These are phyloP conservation scores for Aldrovandia affinis DNA, from an alignment of 2,797 vertebrate genomes.

Conservation along the genomic window DNA sequence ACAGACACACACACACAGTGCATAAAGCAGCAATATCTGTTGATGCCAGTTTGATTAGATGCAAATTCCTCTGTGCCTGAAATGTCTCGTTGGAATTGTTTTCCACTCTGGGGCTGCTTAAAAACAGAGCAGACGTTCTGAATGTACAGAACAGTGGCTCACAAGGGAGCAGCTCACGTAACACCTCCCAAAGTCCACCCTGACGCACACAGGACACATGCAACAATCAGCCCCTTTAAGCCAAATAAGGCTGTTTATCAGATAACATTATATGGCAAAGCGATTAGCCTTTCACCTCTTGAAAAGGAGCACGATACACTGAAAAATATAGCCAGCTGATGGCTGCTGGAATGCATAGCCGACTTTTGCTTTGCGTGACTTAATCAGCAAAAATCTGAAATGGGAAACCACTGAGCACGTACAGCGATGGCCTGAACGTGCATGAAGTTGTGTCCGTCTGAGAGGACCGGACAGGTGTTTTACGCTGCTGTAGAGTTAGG, in stretches of 20 bases:
- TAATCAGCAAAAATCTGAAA: not conserved
- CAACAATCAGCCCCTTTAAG: not conserved
- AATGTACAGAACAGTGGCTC: not conserved
- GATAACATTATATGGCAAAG: not conserved
- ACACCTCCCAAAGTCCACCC: not conserved
- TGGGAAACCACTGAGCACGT: not conserved
- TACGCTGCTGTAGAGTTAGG: not conserved
- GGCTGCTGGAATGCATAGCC: not conserved
- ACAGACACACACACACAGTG: constrained; percentile 30
- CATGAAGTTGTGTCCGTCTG: not conserved
- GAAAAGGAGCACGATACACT: not conserved
- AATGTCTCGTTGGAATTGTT: not conserved
- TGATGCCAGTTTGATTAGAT: not conserved
- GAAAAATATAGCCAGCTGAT: not conserved
- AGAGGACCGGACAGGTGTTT: not conserved
- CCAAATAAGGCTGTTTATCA: constrained; percentile 5
- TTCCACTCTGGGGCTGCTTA: not conserved
- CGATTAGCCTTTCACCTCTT: not conserved
- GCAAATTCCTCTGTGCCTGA: not conserved
- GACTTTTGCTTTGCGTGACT: not conserved
- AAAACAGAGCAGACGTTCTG: not conserved
- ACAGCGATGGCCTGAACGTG: not conserved
- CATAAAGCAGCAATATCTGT: not conserved
- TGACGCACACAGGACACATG: not conserved
- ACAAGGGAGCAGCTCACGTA: not conserved